A percentile compares a stretch with the other conserved stretches of the same genome.
Conservation (phyloP, 2,888 invertebrate species). For the Lordiphosa andalusiaca region DNA sequence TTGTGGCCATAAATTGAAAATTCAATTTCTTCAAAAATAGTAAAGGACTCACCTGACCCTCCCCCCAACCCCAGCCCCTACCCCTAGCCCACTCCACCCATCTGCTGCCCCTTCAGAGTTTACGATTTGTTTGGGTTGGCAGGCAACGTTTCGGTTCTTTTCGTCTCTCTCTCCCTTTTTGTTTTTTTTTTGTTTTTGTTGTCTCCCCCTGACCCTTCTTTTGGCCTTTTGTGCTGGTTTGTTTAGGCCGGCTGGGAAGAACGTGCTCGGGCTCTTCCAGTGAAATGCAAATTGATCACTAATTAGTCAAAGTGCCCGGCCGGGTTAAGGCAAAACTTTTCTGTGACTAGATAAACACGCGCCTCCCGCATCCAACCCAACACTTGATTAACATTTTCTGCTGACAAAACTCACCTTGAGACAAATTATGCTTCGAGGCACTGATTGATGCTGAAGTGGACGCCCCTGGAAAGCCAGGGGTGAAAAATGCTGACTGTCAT, state of each 20-base stretch:
- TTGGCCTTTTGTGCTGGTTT: constrained; percentile 28
- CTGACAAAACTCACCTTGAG: constrained; percentile 24
- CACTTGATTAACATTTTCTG: background rate
- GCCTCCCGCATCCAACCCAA: background rate
- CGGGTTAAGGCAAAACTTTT: constrained; percentile 52
- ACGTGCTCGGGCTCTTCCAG: constrained; percentile 29
- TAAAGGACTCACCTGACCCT: constrained; percentile 28
- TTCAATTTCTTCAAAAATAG: constrained; percentile 70
- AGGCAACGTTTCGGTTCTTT: constrained; percentile 3
- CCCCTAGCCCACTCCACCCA: no score
- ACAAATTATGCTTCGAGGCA: constrained; percentile 15
- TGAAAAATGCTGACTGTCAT: constrained; percentile 21
- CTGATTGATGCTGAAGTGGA: background rate
- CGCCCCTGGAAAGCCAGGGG: background rate
- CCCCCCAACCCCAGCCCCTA: no score
- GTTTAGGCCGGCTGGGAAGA: constrained; percentile 23
- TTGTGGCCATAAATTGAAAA: constrained; percentile 75
- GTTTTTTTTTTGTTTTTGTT: background rate
- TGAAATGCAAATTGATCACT: constrained; percentile 74
- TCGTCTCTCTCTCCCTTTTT: constrained; percentile 13
- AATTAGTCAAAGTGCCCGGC: constrained; percentile 68
- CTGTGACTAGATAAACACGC: constrained; percentile 47
- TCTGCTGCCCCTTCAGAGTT: constrained; percentile 15
- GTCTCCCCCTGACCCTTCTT: constrained; percentile 16
- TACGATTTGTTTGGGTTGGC: constrained; percentile 71